Percentiles rank a stretch among this genome's conserved stretches.
Evolutionary conservation across 2,797 vertebrate genomes (phyloP).

Genomic region (Emydoidea blandingii): DNA sequence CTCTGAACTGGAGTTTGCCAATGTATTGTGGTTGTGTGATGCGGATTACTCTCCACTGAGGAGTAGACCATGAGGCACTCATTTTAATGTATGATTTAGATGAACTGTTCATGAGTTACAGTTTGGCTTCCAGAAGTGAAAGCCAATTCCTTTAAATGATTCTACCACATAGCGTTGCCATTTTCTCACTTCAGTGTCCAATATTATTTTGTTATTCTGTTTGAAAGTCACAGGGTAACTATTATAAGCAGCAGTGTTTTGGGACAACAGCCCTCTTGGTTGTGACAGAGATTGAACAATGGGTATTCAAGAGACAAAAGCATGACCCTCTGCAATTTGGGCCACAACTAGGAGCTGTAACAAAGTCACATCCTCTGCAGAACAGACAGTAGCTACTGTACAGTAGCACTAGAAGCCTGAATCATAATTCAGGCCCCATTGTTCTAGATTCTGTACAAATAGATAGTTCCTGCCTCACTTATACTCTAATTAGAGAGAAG

Average conservation of each 20-base stretch:
- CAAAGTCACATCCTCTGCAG: background rate
- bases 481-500: background rate
- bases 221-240: background rate
- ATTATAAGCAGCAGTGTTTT: background rate
- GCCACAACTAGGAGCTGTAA: background rate
- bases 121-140: background rate
- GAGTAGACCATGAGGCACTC: background rate
- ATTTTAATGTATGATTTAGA: background rate
- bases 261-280: background rate
- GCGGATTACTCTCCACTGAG: background rate
- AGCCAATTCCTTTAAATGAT: background rate
- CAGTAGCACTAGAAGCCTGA: background rate
- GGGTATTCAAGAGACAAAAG: background rate
- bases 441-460: background rate
- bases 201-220: background rate
- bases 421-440: background rate
- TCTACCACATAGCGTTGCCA: background rate
- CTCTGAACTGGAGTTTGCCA: background rate
- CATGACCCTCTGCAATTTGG: rapidly evolving
- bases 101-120: background rate
- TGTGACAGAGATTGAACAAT: background rate
- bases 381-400: background rate
- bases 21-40: background rate
- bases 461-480: background rate
- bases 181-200: background rate